Base-by-base conservation (phyloP, 2,888 invertebrate species). In the Latrodectus elegans region DNA sequence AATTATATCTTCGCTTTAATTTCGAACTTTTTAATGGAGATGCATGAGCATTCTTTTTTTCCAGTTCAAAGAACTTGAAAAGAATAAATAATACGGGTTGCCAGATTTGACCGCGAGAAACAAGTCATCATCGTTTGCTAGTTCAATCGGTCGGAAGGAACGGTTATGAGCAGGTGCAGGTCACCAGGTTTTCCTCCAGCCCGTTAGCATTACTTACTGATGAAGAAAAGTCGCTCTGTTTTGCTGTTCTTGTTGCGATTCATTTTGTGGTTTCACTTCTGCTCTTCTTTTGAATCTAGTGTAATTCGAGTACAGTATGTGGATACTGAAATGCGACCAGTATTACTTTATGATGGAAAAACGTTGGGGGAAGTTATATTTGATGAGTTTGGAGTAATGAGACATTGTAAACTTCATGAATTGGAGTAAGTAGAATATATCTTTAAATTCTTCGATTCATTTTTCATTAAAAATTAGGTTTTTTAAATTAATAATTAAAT, bases 161-260 rank as follows among this genome's bases (percentile, higher is more conserved):
- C 81, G 72, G 73, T 72, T 77, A 87, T 87, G 86, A 81, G 76
- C 77, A 87, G 86, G 86, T 77, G 72, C 77, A 73, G 86, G 86
- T 87, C 81, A 87, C 81, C 81, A 67, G 86, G 86, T 77, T 73
- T 81, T 22, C 60, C 6, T 60, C 60, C 14, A 60, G n/a, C 60
- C 60, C n/a, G 60, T 60, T 60, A 60, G n/a, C 6, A n/a, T 12
- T n/a, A 60, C 60, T 60, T 15, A 60, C 38, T 38, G 60, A n/a
- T n/a, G n/a, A 60, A 60, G 12, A 60, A 60, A 60, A 60, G 12
- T 60, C 12, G 60, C n/a, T 12, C 12, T 60, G 60, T 60, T 60
- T 11, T n/a, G 60, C 12, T 60, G 6, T 60, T 60, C n/a, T n/a
- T 60, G 60, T 60, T 11, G 60, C 10, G 60, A n/a, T 60, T 12